Evolutionary conservation across 2,888 invertebrate genomes (phyloP), one percentile per base, ranked within the genome.

Genomic region (Drosophila fulvimacula): DNA sequence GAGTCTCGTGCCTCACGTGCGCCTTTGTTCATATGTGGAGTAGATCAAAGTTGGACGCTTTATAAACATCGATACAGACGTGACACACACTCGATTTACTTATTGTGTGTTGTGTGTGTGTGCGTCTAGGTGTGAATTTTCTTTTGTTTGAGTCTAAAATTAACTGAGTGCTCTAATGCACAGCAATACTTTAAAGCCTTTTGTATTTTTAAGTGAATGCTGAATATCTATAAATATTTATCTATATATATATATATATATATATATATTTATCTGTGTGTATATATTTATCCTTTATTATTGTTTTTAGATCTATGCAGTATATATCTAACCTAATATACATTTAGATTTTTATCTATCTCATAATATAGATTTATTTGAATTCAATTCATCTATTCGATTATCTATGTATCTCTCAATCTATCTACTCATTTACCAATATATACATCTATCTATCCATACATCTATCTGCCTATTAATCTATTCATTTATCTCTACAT

Each of bases 1-100:
- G 92, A 92, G 63, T 92, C 92, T 72, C 92, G 87, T 58, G 91
- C 79, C 76, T 93, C 93, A 49, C 91, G 92, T 79, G 90, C 88
- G 64, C 93, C 92, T 92, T 92, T 62, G 48, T 79, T 67, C 41
- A 32, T 38, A 21, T 60, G 67, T 55, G 64, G 41, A 58, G 11
- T 41, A 39, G 55, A 52, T 51, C 48, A 42, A 52, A 61, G 21
- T 61, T 56, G 11, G 21, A 55, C 13, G 15, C 19, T 30, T 64
- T 27, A 55, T 2, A 27, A 39, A 21, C n/a, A 36, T 13, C 53
- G 55, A 27, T 30, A 61, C 15, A 11, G 11, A 19, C 5, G 17
- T 15, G 9, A 52, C 15, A 7, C 3, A 4, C 1, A 17, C 17
- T 11, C n/a, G 60, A 27, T 34, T 46, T n/a, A 46, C 24, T 9